phyloP scores from a whole-genome alignment of 2,113 vertebrate genomes.

The Orycteropus afer region DNA sequence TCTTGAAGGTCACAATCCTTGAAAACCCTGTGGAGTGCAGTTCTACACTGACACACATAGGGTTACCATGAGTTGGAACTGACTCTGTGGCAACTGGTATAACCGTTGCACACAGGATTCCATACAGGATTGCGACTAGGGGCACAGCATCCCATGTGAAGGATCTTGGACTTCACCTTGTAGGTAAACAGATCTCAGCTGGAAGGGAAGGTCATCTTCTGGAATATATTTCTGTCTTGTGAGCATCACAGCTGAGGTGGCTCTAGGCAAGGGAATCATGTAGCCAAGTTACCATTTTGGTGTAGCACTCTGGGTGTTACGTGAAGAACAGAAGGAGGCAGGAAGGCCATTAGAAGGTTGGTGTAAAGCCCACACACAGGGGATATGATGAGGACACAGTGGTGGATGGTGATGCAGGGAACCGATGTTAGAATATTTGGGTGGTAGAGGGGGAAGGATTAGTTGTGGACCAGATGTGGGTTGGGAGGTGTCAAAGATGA shows the following conservation, averaged over 20 bases:
- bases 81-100: no score
- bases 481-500: not conserved
- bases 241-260: not conserved
- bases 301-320: not conserved
- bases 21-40: not conserved
- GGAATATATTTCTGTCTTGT: no score
- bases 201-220: not conserved
- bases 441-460: no score
- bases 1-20: not conserved
- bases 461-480: not conserved
- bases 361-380: not conserved
- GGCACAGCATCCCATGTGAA: fast-evolving
- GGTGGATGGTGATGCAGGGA: not conserved
- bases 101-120: not conserved
- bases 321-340: fast-evolving
- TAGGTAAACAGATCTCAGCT: not conserved
- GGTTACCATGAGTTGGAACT: no score
- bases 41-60: no score
- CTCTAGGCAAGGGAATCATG: not conserved
- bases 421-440: not conserved
- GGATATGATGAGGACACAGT: not conserved
- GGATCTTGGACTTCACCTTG: not conserved
- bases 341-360: not conserved
- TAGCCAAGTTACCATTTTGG: not conserved
- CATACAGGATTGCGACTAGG: no score